Conservation (phyloP, 2,888 invertebrate genomes). For the Carabus problematicus region DNA sequence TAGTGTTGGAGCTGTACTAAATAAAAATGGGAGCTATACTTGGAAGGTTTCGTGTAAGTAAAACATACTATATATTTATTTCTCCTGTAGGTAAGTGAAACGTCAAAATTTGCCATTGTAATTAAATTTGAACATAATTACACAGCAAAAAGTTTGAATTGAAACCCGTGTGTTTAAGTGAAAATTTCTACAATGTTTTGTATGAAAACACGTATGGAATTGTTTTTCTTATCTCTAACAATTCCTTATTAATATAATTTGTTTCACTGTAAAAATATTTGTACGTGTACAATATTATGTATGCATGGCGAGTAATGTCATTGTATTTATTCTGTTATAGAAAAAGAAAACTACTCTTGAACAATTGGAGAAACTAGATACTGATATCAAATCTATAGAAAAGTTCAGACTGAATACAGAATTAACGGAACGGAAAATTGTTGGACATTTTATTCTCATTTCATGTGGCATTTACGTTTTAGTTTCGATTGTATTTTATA, state of each 20-base stretch:
- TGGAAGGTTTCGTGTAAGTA: slow-evolving; percentile 74
- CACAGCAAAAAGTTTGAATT: no score
- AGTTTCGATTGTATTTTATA: slow-evolving; percentile 77
- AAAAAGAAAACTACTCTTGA: slow-evolving; percentile 66
- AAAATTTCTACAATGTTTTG: no score
- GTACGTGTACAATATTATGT: slow-evolving; percentile 1
- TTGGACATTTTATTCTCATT: slow-evolving; percentile 77
- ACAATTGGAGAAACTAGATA: slow-evolving; percentile 74
- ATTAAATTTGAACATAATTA: no score
- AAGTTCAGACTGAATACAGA: slow-evolving; percentile 81
- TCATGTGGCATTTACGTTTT: slow-evolving; percentile 75
- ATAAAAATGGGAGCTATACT: slow-evolving; percentile 70
- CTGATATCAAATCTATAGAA: slow-evolving; percentile 82
- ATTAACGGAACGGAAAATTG: slow-evolving; percentile 79
- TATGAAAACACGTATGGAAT: no score
- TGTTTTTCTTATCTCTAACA: no score
- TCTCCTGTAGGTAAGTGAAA: no score
- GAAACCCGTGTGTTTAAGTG: no score
- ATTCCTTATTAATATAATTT: no score
- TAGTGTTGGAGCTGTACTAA: slow-evolving; percentile 28
- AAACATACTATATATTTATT: slow-evolving; percentile 20
- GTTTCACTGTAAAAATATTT: slow-evolving; percentile 11
- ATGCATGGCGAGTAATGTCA: background rate
- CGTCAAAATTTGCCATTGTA: slow-evolving; percentile 18
- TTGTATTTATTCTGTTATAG: slow-evolving; percentile 53